These are phyloP conservation scores for Eupithecia dodoneata DNA, from an alignment of 2,888 invertebrate species.

Conservation along the genomic window DNA sequence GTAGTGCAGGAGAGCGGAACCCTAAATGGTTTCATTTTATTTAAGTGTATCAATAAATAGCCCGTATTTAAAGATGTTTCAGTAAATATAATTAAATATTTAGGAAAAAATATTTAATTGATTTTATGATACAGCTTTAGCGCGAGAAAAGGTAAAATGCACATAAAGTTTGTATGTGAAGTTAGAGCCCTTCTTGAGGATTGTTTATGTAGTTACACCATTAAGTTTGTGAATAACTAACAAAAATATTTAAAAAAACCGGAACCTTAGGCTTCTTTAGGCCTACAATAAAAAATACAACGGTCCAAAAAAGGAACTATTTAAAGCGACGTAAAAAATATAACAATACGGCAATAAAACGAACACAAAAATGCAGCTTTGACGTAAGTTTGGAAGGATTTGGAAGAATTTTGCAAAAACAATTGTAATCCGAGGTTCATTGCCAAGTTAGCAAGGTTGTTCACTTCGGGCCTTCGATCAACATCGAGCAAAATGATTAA, in stretches of 20 bases:
- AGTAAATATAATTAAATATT: too few relatives aligned
- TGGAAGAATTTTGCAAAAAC: conserved; percentile 45
- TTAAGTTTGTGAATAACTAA: too few relatives aligned
- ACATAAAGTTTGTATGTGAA: too few relatives aligned
- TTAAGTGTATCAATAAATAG: too few relatives aligned
- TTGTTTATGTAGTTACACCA: too few relatives aligned
- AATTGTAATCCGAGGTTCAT: conserved; percentile 57
- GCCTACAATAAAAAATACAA: background rate
- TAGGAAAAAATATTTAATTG: too few relatives aligned
- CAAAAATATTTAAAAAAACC: too few relatives aligned
- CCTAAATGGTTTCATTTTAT: background rate
- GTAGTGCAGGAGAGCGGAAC: background rate
- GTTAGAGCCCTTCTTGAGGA: too few relatives aligned
- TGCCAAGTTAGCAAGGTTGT: conserved; percentile 61
- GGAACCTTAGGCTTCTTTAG: background rate
- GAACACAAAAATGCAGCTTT: conserved; percentile 11
- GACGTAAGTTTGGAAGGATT: conserved; percentile 13
- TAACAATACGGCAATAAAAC: conserved; percentile 12
- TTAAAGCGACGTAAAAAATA: background rate
- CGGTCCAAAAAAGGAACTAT: background rate
- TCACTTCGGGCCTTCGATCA: conserved; percentile 45
- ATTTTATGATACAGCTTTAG: too few relatives aligned
- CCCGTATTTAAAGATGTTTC: too few relatives aligned
- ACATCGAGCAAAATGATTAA: conserved; percentile 44
- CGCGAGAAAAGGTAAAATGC: too few relatives aligned